Evolutionary conservation across 64 coral and sea anemone genomes (phyloP).

Genomic region (Pocillopora damicornis): DNA sequence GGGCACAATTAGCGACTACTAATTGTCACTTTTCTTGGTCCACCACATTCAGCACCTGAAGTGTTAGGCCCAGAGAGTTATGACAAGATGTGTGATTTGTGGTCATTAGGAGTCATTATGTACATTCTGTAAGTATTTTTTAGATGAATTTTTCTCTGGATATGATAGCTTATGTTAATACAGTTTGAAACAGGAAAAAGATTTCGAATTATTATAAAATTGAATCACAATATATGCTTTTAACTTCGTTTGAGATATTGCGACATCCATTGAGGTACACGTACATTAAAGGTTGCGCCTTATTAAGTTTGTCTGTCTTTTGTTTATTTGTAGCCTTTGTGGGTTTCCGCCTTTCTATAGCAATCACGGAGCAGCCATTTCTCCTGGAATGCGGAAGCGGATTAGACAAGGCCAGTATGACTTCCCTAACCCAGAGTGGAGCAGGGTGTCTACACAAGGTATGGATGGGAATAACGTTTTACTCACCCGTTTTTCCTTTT

Average conservation of each 20-base stretch:
- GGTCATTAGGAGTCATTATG: conserved; percentile 95
- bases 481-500: too few relatives aligned
- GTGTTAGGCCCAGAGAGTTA: conserved; percentile 91
- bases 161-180: not conserved
- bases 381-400: conserved; percentile 94
- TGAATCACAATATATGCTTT: not conserved
- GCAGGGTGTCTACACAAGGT: conserved; percentile 82
- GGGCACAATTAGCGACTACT: too few relatives aligned
- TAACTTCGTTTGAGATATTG: not conserved
- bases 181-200: not conserved
- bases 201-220: too few relatives aligned
- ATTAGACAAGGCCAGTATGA: conserved; percentile 94
- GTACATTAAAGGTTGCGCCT: not conserved
- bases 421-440: conserved; percentile 97
- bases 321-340: conserved; percentile 62
- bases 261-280: not conserved
- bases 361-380: conserved; percentile 95
- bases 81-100: conserved; percentile 93
- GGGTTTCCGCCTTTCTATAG: conserved; percentile 98
- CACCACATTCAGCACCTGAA: conserved; percentile 71
- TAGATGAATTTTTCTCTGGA: not conserved
- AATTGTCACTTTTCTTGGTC: not conserved
- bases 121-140: conserved; percentile 93
- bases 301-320: not conserved
- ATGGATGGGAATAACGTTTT: not conserved